Evolutionary conservation across 2,113 vertebrate species (phyloP), one percentile per base, ranked within the genome.

Genomic region (Colinus virginianus): DNA sequence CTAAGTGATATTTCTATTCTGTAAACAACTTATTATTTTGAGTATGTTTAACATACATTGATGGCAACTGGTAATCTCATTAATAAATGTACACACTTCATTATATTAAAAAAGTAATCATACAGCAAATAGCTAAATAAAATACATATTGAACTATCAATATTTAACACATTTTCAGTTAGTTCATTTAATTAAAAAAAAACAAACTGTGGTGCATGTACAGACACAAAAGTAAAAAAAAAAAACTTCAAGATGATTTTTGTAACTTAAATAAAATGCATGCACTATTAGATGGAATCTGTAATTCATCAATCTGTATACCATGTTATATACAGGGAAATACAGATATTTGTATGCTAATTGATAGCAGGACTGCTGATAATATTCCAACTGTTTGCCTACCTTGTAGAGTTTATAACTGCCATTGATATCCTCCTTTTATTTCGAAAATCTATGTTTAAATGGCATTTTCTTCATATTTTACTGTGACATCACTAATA

Each of bases 311-410:
- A 71, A n/a, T 72, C 56, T 71, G 26, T 62, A 79, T 5, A 40
- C 46, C 32, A 36, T 58, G 17, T 69, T 88, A 53, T 32, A 84
- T 26, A 66, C 18, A 72, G 67, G 34, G 51, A 93, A 95, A 93
- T 84, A 83, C 46, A 64, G 76, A 58, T 92, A 95, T 93, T 90
- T 94, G 72, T 95, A 97, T 94, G 91, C 36, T 92, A 95, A 95
- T 88, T 87, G 94, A 94, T 95, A 94, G 59, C 9, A 78, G 67
- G 93, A 88, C 66, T 90, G 20, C 51, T 93, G 67, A 76, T 80
- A 87, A 95, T 88, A 94, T 87, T 66, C 67, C 74, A 93, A 48
- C 14, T n/a, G 38, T 78, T 94, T 82, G 4, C 14, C 77, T 93
- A 69, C 45, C 84, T 96, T 93, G 28, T 58, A 79, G 59, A 88